These are phyloP conservation scores for Cephus spinipes DNA, from an alignment of 2,888 invertebrate species.

Conservation along the genomic window DNA sequence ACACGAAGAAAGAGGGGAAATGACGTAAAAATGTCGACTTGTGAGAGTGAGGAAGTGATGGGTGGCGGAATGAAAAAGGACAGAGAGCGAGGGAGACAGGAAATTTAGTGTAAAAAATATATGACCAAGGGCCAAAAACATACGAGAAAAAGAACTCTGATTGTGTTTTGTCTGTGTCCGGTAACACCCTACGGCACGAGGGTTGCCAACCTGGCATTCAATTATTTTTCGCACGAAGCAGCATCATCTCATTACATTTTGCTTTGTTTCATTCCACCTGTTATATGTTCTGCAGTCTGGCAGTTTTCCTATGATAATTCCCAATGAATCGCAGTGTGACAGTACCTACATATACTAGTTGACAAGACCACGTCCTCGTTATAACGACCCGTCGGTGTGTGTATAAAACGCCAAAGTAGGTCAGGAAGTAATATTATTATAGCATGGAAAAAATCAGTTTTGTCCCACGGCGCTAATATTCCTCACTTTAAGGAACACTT, in stretches of 20 bases:
- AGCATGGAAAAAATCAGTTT: neutral
- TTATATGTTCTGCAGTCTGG: neutral
- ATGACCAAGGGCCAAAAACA: neutral
- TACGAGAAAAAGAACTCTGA: constrained; percentile 8
- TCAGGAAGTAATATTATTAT: neutral
- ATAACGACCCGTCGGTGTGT: neutral
- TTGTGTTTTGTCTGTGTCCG: constrained; percentile 8
- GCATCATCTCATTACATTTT: neutral
- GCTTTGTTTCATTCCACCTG: neutral
- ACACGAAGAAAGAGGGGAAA: constrained; percentile 4
- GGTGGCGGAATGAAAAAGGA: neutral
- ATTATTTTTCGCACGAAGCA: neutral
- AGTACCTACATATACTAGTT: neutral
- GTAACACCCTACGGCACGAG: neutral
- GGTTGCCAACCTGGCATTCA: neutral
- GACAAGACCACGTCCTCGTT: neutral
- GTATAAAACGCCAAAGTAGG: neutral
- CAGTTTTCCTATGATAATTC: neutral
- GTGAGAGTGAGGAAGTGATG: neutral
- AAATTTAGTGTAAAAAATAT: constrained; percentile 5
- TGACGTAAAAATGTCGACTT: neutral
- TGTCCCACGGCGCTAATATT: neutral
- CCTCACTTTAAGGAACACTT: neutral
- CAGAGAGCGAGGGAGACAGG: constrained; percentile 6
- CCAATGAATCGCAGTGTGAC: neutral